Conservation (phyloP, 2,888 invertebrate genomes). For the Ceramica pisi region DNA sequence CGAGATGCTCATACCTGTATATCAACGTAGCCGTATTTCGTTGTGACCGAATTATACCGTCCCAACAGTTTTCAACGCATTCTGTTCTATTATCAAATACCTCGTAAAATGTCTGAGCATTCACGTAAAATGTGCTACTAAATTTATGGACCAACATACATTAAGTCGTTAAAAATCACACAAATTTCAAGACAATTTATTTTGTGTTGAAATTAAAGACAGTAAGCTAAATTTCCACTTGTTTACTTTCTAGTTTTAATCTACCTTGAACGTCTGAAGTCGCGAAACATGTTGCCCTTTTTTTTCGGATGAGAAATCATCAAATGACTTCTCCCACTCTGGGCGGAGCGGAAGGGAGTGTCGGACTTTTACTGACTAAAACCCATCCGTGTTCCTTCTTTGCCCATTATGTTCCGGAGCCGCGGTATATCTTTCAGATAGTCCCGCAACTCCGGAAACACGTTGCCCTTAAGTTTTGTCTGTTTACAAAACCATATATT, state of each 20-base stretch:
- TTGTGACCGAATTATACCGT: slow-evolving; percentile 73
- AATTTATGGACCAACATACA: slow-evolving; percentile 82
- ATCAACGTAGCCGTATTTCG: slow-evolving; percentile 65
- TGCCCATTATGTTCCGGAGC: too few species aligned
- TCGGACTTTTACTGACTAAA: too few species aligned
- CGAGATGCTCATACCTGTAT: slow-evolving; percentile 57
- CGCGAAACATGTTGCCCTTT: slow-evolving; percentile 10
- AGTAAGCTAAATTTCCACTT: slow-evolving; percentile 52
- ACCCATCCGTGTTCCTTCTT: too few species aligned
- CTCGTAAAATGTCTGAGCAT: slow-evolving; percentile 87
- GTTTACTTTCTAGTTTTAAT: slow-evolving; percentile 52
- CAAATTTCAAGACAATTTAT: slow-evolving; percentile 78
- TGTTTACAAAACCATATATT: slow-evolving; percentile 41
- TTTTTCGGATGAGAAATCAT: too few species aligned
- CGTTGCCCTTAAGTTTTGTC: slow-evolving; percentile 22
- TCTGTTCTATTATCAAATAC: slow-evolving; percentile 84
- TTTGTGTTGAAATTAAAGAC: slow-evolving; percentile 68
- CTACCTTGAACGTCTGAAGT: slow-evolving; percentile 49
- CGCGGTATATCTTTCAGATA: too few species aligned
- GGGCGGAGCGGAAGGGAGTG: too few species aligned
- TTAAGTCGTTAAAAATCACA: slow-evolving; percentile 81
- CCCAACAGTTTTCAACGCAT: slow-evolving; percentile 78
- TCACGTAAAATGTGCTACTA: slow-evolving; percentile 82
- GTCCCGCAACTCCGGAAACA: too few species aligned
- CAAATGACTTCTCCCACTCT: too few species aligned